These are phyloP conservation scores for Chelonus insularis DNA, from an alignment of 1,140 invertebrate genomes.

Conservation along the genomic window DNA sequence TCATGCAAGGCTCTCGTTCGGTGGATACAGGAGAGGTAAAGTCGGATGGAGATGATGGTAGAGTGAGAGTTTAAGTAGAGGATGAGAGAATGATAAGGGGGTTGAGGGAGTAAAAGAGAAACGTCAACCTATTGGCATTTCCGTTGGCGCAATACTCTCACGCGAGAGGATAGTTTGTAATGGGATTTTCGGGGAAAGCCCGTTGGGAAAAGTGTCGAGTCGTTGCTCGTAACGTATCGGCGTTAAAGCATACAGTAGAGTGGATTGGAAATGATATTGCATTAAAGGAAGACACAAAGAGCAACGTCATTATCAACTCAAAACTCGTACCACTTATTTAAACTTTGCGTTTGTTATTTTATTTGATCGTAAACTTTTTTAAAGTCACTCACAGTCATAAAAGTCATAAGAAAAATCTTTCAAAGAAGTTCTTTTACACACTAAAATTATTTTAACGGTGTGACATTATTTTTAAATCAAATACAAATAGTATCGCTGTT, in stretches of 20 bases:
- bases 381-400: too few relatives aligned
- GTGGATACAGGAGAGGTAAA: constrained; percentile 43
- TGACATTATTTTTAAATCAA: too few relatives aligned
- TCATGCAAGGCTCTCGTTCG: constrained; percentile 54
- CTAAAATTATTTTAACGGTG: too few relatives aligned
- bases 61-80: not conserved
- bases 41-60: constrained; percentile 1
- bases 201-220: constrained; percentile 36
- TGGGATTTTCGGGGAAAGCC: constrained; percentile 45
- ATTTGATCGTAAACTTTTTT: too few relatives aligned
- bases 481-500: too few relatives aligned
- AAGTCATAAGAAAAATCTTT: too few relatives aligned
- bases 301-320: constrained; percentile 29
- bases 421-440: too few relatives aligned
- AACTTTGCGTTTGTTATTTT: constrained; percentile 46
- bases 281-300: constrained; percentile 4
- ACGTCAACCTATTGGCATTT: constrained; percentile 34
- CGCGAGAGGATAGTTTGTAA: constrained; percentile 49
- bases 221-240: constrained; percentile 40
- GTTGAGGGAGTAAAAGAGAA: too few relatives aligned
- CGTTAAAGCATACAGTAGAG: constrained; percentile 9
- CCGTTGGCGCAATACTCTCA: constrained; percentile 15
- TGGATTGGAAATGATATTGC: not conserved
- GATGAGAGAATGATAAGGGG: too few relatives aligned
- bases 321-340: constrained; percentile 46